Conservation (phyloP, 2,113 vertebrate species). For the Epinephelus cyanopodus region DNA sequence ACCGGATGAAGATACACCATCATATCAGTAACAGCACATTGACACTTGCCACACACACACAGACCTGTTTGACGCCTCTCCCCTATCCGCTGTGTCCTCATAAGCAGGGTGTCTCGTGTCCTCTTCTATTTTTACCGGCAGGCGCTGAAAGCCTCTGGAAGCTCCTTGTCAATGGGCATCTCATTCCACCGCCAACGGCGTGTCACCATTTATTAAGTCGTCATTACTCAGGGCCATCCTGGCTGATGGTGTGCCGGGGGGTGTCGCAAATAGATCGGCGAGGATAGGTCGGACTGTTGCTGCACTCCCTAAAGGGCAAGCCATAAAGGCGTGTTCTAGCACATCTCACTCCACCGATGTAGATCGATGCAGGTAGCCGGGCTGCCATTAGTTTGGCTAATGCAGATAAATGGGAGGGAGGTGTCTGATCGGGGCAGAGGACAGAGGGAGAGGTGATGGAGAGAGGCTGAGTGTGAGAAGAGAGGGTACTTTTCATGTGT, state of each 20-base stretch:
- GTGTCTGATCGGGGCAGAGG: slow-evolving; percentile 38
- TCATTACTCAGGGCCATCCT: slow-evolving; percentile 79
- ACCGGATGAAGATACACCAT: slow-evolving; percentile 67
- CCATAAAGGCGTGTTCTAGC: slow-evolving; percentile 62
- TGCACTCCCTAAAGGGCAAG: slow-evolving; percentile 73
- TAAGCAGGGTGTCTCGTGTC: slow-evolving; percentile 76
- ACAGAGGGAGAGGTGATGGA: slow-evolving; percentile 61
- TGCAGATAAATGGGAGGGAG: slow-evolving; percentile 65
- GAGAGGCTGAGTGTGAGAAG: slow-evolving; percentile 33
- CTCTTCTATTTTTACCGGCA: slow-evolving; percentile 82
- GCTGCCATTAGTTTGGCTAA: slow-evolving; percentile 63
- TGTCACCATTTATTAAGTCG: slow-evolving; percentile 85
- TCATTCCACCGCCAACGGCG: slow-evolving; percentile 73
- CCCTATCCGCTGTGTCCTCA: slow-evolving; percentile 61
- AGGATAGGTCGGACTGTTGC: slow-evolving; percentile 75
- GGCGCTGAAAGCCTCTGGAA: slow-evolving; percentile 83
- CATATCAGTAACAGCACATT: slow-evolving; percentile 75
- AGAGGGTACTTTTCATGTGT: slow-evolving; percentile 49
- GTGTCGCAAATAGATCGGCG: slow-evolving; percentile 74
- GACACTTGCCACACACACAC: slow-evolving; percentile 65
- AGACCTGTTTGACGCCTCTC: slow-evolving; percentile 62
- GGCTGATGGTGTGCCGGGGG: slow-evolving; percentile 48
- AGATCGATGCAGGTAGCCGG: slow-evolving; percentile 72
- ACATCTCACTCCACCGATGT: slow-evolving; percentile 58
- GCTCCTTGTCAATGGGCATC: slow-evolving; percentile 81